phyloP scores from a whole-genome alignment of 2,113 vertebrate species.

The Plectropomus leopardus region DNA sequence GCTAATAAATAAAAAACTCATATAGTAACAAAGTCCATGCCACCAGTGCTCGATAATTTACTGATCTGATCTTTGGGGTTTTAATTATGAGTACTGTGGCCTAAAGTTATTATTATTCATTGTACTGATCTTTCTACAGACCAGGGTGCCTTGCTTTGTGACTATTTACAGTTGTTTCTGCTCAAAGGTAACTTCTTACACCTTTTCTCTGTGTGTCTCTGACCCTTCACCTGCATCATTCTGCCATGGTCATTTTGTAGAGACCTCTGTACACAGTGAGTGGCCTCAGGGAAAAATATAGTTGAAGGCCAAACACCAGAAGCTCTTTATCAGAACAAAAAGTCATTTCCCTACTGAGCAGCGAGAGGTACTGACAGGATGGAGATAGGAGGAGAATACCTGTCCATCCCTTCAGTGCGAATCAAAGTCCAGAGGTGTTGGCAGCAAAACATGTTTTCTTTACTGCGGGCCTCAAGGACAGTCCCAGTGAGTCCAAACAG shows the following conservation, averaged over 20 bases:
- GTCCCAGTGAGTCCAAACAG: constrained; percentile 26
- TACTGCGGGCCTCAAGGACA: background rate
- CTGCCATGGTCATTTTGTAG: background rate
- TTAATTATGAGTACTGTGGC: no score
- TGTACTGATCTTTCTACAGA: background rate
- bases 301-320: constrained; percentile 34
- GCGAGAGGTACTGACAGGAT: constrained; percentile 41
- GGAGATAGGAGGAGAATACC: constrained; percentile 46
- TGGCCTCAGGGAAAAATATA: constrained; percentile 4
- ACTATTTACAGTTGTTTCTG: background rate
- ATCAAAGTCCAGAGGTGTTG: constrained; percentile 67
- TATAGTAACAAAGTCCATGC: no score
- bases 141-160: background rate
- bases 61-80: no score
- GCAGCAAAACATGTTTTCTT: constrained; percentile 75
- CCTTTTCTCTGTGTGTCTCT: background rate
- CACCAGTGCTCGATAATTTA: no score
- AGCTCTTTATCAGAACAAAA: constrained; percentile 64
- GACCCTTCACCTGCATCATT: background rate
- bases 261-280: constrained; percentile 45
- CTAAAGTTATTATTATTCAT: background rate
- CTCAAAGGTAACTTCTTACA: background rate
- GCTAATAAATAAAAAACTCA: no score
- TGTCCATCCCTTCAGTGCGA: constrained; percentile 23
- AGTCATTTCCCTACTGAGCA: constrained; percentile 33